A percentile compares a stretch with the other conserved stretches of the same genome.
These are phyloP conservation scores for Papilio dardanus DNA, from an alignment of 1,140 invertebrate genomes.

Conservation along the genomic window DNA sequence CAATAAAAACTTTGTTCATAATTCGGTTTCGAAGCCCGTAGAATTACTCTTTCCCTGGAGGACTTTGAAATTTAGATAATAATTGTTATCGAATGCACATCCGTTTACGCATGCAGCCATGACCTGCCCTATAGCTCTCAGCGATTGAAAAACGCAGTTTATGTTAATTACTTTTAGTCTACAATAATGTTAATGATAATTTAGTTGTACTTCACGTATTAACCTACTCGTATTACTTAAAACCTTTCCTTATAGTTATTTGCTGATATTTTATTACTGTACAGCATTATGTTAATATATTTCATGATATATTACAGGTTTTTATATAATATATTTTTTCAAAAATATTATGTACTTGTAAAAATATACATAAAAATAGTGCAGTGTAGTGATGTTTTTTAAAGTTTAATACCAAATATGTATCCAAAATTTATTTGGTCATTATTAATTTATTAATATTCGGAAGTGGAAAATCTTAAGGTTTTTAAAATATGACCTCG, in stretches of 20 bases:
- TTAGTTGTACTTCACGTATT: constrained; percentile 27
- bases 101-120: constrained; percentile 78
- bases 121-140: constrained; percentile 75
- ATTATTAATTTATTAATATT: constrained; percentile 29
- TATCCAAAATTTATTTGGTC: not conserved
- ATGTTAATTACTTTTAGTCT: constrained; percentile 47
- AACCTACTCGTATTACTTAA: constrained; percentile 20
- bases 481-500: not conserved
- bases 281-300: no score
- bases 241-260: not conserved
- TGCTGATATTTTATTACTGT: no score
- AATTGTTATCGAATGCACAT: constrained; percentile 74
- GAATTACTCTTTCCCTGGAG: constrained; percentile 41
- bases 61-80: constrained; percentile 65
- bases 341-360: no score
- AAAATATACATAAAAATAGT: not conserved
- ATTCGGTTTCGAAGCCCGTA: not conserved
- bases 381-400: not conserved
- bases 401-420: not conserved
- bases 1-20: constrained; percentile 4
- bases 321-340: no score
- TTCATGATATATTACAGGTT: no score
- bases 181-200: constrained; percentile 17
- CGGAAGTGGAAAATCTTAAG: constrained; percentile 25
- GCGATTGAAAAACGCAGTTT: constrained; percentile 60